Conservation (phyloP, 2,888 invertebrate species). For the Trachelus iudaicus region DNA sequence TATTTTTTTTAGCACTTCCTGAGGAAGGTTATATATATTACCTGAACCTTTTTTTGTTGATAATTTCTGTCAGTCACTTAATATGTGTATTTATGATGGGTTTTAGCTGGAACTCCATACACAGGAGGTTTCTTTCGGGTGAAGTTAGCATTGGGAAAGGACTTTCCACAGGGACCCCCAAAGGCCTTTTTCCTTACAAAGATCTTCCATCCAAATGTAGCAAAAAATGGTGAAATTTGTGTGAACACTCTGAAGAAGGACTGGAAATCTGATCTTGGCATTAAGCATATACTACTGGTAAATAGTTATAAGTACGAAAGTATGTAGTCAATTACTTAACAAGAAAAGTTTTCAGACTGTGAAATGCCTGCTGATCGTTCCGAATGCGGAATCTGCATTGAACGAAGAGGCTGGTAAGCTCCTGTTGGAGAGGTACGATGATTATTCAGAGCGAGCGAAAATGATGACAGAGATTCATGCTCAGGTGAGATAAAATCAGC, state of each 20-base stretch:
- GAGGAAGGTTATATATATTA: neutral
- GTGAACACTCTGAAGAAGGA: slow-evolving; percentile 96
- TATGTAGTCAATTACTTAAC: neutral
- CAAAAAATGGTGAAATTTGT: slow-evolving; percentile 94
- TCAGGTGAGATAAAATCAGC: slow-evolving; percentile 66
- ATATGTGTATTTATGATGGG: neutral
- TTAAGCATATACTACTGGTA: slow-evolving; percentile 92
- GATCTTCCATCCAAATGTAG: slow-evolving; percentile 98
- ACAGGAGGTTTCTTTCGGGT: slow-evolving; percentile 89
- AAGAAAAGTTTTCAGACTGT: slow-evolving; percentile 74
- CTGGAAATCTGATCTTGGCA: slow-evolving; percentile 96
- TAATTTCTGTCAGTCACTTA: neutral
- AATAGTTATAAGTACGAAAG: slow-evolving; percentile 41
- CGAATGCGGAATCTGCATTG: slow-evolving; percentile 96
- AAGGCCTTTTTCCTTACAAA: slow-evolving; percentile 94
- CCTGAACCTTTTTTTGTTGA: neutral
- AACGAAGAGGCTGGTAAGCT: slow-evolving; percentile 97
- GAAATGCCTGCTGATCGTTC: slow-evolving; percentile 95
- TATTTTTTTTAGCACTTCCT: neutral
- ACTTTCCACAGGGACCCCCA: slow-evolving; percentile 92
- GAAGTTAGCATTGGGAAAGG: slow-evolving; percentile 89
- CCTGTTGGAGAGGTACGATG: slow-evolving; percentile 91
- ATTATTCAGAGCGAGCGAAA: slow-evolving; percentile 88
- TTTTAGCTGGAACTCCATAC: slow-evolving; percentile 90
- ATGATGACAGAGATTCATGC: slow-evolving; percentile 95